These are phyloP conservation scores for Dione juno DNA, from an alignment of 2,888 invertebrate species.

Conservation along the genomic window DNA sequence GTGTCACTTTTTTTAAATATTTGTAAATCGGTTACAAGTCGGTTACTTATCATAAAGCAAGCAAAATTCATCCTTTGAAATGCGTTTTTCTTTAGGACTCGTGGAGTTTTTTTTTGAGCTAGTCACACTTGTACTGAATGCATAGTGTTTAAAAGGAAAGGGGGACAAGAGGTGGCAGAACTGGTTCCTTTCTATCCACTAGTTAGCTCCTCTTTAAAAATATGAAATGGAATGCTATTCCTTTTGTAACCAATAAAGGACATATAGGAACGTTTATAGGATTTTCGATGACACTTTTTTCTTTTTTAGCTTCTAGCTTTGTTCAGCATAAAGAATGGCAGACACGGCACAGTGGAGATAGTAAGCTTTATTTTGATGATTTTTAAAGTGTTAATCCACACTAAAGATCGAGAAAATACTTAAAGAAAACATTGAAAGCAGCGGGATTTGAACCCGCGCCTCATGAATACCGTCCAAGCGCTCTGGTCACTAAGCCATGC, in stretches of 20 bases:
- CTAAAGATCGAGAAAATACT: too few species aligned
- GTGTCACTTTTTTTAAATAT: not conserved
- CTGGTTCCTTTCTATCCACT: slow-evolving; percentile 42
- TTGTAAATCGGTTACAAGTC: not conserved
- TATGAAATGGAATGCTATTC: slow-evolving; percentile 33
- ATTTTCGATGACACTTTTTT: not conserved
- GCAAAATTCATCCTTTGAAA: slow-evolving; percentile 12
- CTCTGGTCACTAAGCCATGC: too few species aligned
- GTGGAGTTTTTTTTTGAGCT: slow-evolving; percentile 33
- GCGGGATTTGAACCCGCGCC: too few species aligned
- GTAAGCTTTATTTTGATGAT: too few species aligned
- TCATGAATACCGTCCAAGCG: too few species aligned
- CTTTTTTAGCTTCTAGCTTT: not conserved
- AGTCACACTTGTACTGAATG: slow-evolving; percentile 38
- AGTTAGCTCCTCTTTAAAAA: slow-evolving; percentile 39
- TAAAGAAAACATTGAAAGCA: too few species aligned
- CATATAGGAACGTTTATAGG: not conserved
- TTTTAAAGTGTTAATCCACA: too few species aligned
- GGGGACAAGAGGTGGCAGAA: slow-evolving; percentile 41
- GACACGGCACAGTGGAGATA: not conserved
- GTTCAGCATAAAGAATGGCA: not conserved
- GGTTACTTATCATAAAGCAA: not conserved
- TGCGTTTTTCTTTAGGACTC: slow-evolving; percentile 25
- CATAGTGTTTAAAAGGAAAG: slow-evolving; percentile 42
- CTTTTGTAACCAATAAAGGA: slow-evolving; percentile 22